These are phyloP conservation scores for Electrophaes corylata DNA, from an alignment of 2,888 invertebrate genomes.

Conservation along the genomic window DNA sequence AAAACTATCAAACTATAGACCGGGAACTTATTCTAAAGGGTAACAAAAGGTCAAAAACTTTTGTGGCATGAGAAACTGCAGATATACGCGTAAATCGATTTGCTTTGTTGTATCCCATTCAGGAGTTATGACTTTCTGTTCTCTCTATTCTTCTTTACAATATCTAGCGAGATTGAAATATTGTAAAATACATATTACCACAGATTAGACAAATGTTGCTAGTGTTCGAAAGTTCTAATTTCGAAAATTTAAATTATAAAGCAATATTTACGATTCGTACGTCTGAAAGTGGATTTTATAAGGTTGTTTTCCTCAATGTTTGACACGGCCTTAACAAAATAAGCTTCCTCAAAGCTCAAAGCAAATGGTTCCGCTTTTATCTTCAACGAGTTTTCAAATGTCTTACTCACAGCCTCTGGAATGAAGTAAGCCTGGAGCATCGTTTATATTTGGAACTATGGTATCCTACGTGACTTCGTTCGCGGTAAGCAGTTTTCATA, in stretches of 20 bases:
- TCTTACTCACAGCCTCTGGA: constrained; percentile 11
- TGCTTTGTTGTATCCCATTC: not conserved
- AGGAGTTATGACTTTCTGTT: not conserved
- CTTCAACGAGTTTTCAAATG: constrained; percentile 12
- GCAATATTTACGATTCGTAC: not conserved
- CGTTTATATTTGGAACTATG: constrained; percentile 9
- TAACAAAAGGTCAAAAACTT: constrained; percentile 26
- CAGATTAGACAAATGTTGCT: not conserved
- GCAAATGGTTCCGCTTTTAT: constrained; percentile 9
- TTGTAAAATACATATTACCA: not conserved
- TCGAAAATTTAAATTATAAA: not conserved
- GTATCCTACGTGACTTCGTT: too few relatives aligned
- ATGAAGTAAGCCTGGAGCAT: constrained; percentile 2
- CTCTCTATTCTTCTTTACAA: constrained; percentile 6
- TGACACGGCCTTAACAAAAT: not conserved
- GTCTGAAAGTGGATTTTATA: not conserved
- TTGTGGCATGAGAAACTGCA: constrained; percentile 9
- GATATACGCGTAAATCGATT: not conserved
- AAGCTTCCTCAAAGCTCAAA: constrained; percentile 12
- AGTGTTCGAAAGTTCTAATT: too few relatives aligned
- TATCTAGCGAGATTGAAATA: not conserved
- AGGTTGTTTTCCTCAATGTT: constrained; percentile 6
- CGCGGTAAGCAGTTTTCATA: too few relatives aligned
- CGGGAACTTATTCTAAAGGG: constrained; percentile 20
- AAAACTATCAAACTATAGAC: constrained; percentile 18